Evolutionary conservation across 2,797 vertebrate species (phyloP).

Genomic region (Bufotes viridis): DNA sequence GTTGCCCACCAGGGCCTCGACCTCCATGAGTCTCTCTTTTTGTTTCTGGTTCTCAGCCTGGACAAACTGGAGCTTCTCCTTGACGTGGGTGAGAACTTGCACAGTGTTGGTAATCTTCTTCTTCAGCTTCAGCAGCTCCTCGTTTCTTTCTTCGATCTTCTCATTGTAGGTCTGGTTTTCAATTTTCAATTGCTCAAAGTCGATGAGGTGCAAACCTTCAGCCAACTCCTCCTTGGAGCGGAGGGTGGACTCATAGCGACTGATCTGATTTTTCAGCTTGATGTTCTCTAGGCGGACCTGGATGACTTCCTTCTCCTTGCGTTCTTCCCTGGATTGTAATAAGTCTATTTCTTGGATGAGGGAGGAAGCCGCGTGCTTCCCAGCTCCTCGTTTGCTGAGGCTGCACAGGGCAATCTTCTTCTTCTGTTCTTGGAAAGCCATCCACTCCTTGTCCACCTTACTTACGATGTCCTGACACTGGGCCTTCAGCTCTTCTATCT

Average conservation of each 20-base stretch:
- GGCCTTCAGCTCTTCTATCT: conserved; percentile 65
- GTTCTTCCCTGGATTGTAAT: conserved; percentile 69
- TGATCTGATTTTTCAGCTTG: conserved; percentile 72
- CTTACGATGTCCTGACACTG: conserved; percentile 67
- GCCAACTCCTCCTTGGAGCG: conserved; percentile 64
- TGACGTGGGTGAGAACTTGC: conserved; percentile 76
- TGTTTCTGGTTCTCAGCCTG: conserved; percentile 71
- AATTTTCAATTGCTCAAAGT: conserved; percentile 77
- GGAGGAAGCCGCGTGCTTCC: conserved; percentile 63
- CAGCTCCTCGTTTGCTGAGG: conserved; percentile 68
- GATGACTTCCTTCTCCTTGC: conserved; percentile 71
- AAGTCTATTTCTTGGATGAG: conserved; percentile 67
- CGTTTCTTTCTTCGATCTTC: conserved; percentile 71
- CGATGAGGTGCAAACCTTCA: conserved; percentile 68
- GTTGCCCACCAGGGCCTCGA: conserved; percentile 67
- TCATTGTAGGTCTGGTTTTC: conserved; percentile 76
- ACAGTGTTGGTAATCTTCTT: conserved; percentile 71
- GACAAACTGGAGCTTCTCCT: conserved; percentile 78
- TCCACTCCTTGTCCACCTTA: conserved; percentile 74
- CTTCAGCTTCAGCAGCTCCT: conserved; percentile 76
- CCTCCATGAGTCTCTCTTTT: conserved; percentile 67
- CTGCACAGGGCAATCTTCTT: conserved; percentile 68
- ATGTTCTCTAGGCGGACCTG: conserved; percentile 74
- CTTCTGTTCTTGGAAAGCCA: conserved; percentile 70
- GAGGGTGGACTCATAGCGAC: conserved; percentile 69